Percentiles rank a stretch among this genome's conserved stretches.
These are phyloP conservation scores for Lymantria monacha DNA, from an alignment of 2,888 invertebrate genomes.

Conservation along the genomic window DNA sequence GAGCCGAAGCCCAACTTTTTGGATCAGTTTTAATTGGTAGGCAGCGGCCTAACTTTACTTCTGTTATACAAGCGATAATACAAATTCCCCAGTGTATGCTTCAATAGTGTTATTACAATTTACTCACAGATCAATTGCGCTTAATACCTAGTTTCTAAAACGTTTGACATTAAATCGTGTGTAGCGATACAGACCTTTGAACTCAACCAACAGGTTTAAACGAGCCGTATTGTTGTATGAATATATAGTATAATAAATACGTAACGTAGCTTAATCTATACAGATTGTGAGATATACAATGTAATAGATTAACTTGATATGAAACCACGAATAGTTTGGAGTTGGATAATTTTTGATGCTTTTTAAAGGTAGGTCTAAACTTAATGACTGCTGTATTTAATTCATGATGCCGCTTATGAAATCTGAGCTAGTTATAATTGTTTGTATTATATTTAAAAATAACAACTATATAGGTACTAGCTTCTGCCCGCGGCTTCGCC, in stretches of 20 bases:
- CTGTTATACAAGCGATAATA: no score
- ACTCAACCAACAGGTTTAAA: constrained; percentile 26
- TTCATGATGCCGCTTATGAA: no score
- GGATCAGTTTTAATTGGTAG: no score
- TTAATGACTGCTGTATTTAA: no score
- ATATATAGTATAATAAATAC: constrained; percentile 36
- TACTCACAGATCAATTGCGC: neutral
- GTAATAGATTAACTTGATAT: constrained; percentile 38
- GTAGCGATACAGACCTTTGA: constrained; percentile 17
- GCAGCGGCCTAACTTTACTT: no score
- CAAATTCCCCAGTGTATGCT: neutral
- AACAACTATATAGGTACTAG: no score
- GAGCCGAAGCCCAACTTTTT: no score
- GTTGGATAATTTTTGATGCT: neutral
- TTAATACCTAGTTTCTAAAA: constrained; percentile 10
- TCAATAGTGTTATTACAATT: neutral
- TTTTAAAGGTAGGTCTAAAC: neutral
- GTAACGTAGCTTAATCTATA: constrained; percentile 47
- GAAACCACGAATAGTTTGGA: constrained; percentile 9
- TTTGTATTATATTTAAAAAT: no score
- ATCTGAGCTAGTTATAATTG: no score
- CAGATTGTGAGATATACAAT: constrained; percentile 52
- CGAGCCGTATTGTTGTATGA: constrained; percentile 32
- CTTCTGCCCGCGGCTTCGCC: no score
- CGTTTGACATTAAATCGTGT: constrained; percentile 14